A percentile compares a stretch with the other conserved stretches of the same genome.
Conservation (phyloP, 2,888 invertebrate species). For the Nymphalis polychloros region DNA sequence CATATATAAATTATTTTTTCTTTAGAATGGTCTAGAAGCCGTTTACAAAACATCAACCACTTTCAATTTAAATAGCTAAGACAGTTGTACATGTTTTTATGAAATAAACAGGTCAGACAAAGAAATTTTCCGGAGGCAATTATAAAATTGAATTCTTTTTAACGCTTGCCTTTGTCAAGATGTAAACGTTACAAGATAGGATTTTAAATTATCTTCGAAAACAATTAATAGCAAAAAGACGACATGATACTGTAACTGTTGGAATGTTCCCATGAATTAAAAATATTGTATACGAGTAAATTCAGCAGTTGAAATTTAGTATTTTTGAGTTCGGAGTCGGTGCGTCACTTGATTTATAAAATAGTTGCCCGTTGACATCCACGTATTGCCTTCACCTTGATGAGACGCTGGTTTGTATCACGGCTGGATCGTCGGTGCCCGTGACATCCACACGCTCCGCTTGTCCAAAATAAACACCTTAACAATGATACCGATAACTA, state of each 20-base stretch:
- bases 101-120: neutral
- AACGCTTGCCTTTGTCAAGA: conserved; percentile 26
- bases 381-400: conserved; percentile 76
- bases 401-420: conserved; percentile 69
- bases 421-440: conserved; percentile 67
- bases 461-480: conserved; percentile 55
- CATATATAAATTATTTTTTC: too few species aligned
- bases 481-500: conserved; percentile 67
- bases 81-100: neutral
- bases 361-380: conserved; percentile 61
- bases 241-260: conserved; percentile 31
- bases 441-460: conserved; percentile 63
- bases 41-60: too few species aligned
- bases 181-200: conserved; percentile 1
- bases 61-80: neutral
- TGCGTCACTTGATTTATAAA: conserved; percentile 68
- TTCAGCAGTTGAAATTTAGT: conserved; percentile 44
- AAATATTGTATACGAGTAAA: conserved; percentile 43
- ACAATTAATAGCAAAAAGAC: conserved; percentile 30
- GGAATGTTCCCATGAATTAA: conserved; percentile 41
- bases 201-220: conserved; percentile 23
- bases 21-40: too few species aligned
- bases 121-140: conserved; percentile 6
- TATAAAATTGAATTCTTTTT: conserved; percentile 1
- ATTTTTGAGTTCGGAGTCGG: conserved; percentile 51